Percentiles rank a stretch among this genome's conserved stretches.
Conservation (phyloP, 2,797 vertebrate genomes). For the Pygocentrus nattereri region DNA sequence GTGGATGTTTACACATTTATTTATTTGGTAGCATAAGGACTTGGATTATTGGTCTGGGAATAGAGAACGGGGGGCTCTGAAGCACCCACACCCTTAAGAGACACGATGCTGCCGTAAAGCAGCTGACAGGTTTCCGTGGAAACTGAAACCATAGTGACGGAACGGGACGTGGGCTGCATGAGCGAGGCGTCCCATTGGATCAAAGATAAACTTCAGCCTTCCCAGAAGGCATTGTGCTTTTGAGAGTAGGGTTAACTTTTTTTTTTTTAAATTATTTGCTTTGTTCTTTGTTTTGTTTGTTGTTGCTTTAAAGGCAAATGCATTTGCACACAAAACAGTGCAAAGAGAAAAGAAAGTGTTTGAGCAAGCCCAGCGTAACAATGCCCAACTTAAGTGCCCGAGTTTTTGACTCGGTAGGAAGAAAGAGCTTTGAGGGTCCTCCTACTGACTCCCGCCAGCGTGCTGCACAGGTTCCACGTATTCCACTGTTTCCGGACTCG, state of each 20-base stretch:
- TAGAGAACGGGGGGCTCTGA: background rate
- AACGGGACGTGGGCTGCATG: constrained; percentile 6
- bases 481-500: too few relatives aligned
- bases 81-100: background rate
- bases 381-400: background rate
- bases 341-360: background rate
- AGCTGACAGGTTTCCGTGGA: constrained; percentile 33
- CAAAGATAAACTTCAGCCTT: constrained; percentile 10
- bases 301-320: background rate
- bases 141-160: constrained; percentile 26
- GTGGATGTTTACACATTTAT: background rate
- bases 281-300: background rate
- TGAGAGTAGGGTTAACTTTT: background rate
- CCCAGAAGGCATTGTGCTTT: constrained; percentile 21
- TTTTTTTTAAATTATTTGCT: too few relatives aligned
- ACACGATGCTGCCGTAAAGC: background rate
- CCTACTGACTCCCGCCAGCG: too few relatives aligned
- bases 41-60: background rate
- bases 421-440: background rate
- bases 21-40: background rate
- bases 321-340: background rate
- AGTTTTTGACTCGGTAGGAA: background rate
- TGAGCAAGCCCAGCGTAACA: background rate
- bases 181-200: background rate
- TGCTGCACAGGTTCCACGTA: too few relatives aligned